Conservation (phyloP, 2,113 vertebrate genomes). For the Climacteris rufus region DNA sequence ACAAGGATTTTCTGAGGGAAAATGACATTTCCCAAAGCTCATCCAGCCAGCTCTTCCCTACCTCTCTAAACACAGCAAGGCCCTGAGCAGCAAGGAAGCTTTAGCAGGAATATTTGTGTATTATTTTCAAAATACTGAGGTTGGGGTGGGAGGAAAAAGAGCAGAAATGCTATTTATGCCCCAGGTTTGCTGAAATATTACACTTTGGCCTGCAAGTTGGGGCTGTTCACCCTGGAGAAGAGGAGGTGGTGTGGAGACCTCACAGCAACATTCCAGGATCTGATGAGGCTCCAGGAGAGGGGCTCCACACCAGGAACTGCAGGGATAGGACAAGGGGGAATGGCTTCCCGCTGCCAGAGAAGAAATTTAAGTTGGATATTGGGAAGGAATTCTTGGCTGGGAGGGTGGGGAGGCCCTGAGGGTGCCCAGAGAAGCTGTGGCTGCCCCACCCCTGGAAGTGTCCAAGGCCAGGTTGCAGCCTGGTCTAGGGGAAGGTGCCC, state of each 20-base stretch:
- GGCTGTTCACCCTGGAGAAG: not conserved
- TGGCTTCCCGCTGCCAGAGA: not conserved
- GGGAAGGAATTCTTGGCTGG: rapidly evolving
- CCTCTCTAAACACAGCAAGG: not conserved
- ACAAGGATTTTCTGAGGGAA: not conserved
- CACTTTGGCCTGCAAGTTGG: not conserved
- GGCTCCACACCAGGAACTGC: not conserved
- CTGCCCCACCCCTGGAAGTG: not conserved
- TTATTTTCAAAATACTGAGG: not conserved
- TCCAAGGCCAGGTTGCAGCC: rapidly evolving
- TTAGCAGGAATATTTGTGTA: not conserved
- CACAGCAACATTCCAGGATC: not conserved
- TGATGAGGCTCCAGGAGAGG: not conserved
- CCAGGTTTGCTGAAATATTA: not conserved
- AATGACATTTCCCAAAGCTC: not conserved
- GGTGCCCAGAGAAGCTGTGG: not conserved
- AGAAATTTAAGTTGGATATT: not conserved
- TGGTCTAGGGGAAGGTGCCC: rapidly evolving
- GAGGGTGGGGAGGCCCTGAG: not conserved
- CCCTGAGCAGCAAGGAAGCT: not conserved
- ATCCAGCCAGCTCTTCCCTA: not conserved
- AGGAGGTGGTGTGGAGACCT: not conserved
- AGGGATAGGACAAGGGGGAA: not conserved
- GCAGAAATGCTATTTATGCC: not conserved
- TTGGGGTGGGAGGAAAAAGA: rapidly evolving